Percentiles rank a stretch among this genome's conserved stretches.
phyloP scores from a whole-genome alignment of 2,113 vertebrate species.

The Orthochromis malagaraziensis region DNA sequence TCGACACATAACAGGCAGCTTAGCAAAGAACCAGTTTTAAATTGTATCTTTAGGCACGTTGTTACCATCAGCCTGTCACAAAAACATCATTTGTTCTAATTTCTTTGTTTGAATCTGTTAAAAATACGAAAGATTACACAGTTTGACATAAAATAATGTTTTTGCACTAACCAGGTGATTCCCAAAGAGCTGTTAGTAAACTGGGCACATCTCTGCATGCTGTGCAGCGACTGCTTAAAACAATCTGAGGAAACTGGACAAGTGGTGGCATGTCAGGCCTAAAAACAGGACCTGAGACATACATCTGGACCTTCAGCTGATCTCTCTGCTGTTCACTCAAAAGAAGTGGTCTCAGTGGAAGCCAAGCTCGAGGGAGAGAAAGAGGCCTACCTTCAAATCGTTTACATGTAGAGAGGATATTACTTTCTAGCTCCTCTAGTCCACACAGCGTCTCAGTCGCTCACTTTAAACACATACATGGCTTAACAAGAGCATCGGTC shows the following conservation, averaged over 20 bases:
- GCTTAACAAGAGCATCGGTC: not conserved
- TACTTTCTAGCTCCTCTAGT: not conserved
- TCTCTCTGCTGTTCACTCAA: not conserved
- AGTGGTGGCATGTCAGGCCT: not conserved
- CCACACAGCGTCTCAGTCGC: not conserved
- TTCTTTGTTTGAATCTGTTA: not conserved
- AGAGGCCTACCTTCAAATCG: accelerated
- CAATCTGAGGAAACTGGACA: not conserved
- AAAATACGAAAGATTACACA: not conserved
- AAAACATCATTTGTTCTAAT: not conserved
- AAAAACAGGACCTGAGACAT: not conserved
- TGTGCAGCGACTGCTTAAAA: not conserved
- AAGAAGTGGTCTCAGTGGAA: not conserved
- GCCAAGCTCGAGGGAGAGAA: not conserved
- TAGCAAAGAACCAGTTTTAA: not conserved
- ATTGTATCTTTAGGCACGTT: not conserved
- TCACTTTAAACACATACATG: not conserved
- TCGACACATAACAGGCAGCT: not conserved
- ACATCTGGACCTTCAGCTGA: not conserved
- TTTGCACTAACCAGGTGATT: not conserved
- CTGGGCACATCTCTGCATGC: not conserved
- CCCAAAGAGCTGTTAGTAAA: not conserved
- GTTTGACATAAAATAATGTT: not conserved
- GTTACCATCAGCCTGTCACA: not conserved
- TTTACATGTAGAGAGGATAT: not conserved